phyloP scores from a whole-genome alignment of 2,888 invertebrate genomes.

The Onthophagus sagittarius region DNA sequence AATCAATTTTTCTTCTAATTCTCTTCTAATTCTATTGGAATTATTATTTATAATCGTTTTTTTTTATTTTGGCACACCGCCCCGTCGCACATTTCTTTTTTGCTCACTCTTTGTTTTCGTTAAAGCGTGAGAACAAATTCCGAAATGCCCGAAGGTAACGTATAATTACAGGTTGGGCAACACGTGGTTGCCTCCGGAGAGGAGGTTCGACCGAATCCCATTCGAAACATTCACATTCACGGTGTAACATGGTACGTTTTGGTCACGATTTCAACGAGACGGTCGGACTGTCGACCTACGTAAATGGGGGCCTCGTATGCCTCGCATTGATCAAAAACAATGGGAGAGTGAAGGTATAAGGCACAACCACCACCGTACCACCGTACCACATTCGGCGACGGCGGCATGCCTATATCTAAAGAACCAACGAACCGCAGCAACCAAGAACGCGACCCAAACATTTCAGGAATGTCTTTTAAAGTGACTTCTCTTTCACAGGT shows the following conservation, averaged over 20 bases:
- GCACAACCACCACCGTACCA: background rate
- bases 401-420: too few species aligned
- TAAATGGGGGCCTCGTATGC: slow-evolving; percentile 15
- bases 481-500: too few species aligned
- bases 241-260: background rate
- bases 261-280: slow-evolving; percentile 16
- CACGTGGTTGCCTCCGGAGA: slow-evolving; percentile 37
- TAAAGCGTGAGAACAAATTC: slow-evolving; percentile 47
- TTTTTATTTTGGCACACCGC: too few species aligned
- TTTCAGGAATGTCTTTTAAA: too few species aligned
- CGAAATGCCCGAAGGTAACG: slow-evolving; percentile 41
- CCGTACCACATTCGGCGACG: too few species aligned
- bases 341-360: slow-evolving; percentile 26
- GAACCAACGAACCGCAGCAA: too few species aligned
- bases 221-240: background rate
- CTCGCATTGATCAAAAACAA: slow-evolving; percentile 35
- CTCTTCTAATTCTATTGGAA: too few species aligned
- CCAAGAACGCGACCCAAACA: too few species aligned
- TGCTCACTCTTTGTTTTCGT: slow-evolving; percentile 8
- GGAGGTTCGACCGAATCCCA: background rate
- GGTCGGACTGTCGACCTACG: slow-evolving; percentile 10
- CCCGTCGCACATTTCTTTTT: background rate
- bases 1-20: too few species aligned
- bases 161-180: slow-evolving; percentile 46
- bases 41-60: too few species aligned